These are phyloP conservation scores for Zaprionus africanus DNA, from an alignment of 1,140 invertebrate species.

Conservation along the genomic window DNA sequence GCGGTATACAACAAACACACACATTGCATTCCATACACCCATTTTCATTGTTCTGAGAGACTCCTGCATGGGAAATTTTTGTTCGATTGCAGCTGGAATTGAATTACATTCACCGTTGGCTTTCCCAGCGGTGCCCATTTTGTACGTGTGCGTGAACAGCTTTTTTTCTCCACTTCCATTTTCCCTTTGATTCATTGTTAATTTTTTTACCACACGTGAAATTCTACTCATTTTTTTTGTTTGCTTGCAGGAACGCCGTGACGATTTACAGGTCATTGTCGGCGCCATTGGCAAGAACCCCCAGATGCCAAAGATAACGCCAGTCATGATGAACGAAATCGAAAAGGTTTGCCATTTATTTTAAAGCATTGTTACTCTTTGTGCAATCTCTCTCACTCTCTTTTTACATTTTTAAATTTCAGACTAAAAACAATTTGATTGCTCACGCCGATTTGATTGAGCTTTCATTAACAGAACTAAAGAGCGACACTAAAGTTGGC, in stretches of 20 bases:
- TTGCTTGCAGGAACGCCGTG: slow-evolving; percentile 75
- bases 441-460: slow-evolving; percentile 80
- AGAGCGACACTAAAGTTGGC: slow-evolving; percentile 62
- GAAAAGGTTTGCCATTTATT: slow-evolving; percentile 70
- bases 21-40: slow-evolving; percentile 23
- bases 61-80: slow-evolving; percentile 44
- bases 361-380: slow-evolving; percentile 1
- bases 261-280: slow-evolving; percentile 83
- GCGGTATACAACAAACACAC: slow-evolving; percentile 45
- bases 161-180: slow-evolving; percentile 46
- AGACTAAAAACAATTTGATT: slow-evolving; percentile 84
- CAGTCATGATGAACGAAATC: slow-evolving; percentile 81
- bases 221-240: slow-evolving; percentile 14
- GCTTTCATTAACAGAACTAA: slow-evolving; percentile 75
- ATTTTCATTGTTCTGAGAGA: slow-evolving; percentile 18
- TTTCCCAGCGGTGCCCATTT: slow-evolving; percentile 53
- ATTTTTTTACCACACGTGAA: slow-evolving; percentile 12
- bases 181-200: slow-evolving; percentile 39
- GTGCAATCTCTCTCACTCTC: slow-evolving; percentile 6
- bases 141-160: slow-evolving; percentile 36
- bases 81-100: slow-evolving; percentile 65
- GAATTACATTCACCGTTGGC: slow-evolving; percentile 58
- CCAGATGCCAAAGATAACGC: slow-evolving; percentile 78
- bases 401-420: slow-evolving; percentile 21
- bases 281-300: slow-evolving; percentile 79